A percentile compares a stretch with the other conserved stretches of the same genome.
Conservation (phyloP, 2,888 invertebrate genomes). For the Pseudococcus jackbeardsleyi region DNA sequence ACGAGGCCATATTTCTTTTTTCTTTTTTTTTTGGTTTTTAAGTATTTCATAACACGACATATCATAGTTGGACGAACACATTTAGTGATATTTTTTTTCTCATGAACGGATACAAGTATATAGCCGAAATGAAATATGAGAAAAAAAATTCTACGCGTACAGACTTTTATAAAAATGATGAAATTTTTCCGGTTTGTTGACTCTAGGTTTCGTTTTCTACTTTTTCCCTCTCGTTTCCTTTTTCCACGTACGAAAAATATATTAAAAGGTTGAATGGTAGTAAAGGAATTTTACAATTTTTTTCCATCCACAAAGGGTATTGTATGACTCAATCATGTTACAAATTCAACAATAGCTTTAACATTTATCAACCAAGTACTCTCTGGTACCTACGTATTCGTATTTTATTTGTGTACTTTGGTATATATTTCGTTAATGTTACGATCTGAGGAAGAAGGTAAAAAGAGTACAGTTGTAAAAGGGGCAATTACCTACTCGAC, state of each 20-base stretch:
- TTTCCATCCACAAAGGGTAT: neutral
- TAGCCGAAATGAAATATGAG: constrained; percentile 25
- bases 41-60: constrained; percentile 43
- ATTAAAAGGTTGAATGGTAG: constrained; percentile 19
- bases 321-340: constrained; percentile 18
- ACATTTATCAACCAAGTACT: constrained; percentile 8
- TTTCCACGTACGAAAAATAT: neutral
- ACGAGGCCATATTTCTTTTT: constrained; percentile 26
- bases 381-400: neutral
- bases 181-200: constrained; percentile 47
- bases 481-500: neutral
- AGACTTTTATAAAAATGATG: constrained; percentile 30
- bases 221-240: neutral
- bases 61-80: constrained; percentile 44
- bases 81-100: constrained; percentile 41
- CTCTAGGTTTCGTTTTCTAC: neutral
- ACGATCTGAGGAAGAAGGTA: neutral
- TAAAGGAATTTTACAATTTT: constrained; percentile 30
- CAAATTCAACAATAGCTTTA: constrained; percentile 29
- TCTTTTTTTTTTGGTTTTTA: constrained; percentile 35
- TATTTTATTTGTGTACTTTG: neutral
- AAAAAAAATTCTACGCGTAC: constrained; percentile 24
- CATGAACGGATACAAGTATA: constrained; percentile 19
- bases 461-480: constrained; percentile 17
- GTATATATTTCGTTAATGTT: neutral